These are phyloP conservation scores for Uropetala carovei DNA, from an alignment of 2,888 invertebrate species.

Conservation along the genomic window DNA sequence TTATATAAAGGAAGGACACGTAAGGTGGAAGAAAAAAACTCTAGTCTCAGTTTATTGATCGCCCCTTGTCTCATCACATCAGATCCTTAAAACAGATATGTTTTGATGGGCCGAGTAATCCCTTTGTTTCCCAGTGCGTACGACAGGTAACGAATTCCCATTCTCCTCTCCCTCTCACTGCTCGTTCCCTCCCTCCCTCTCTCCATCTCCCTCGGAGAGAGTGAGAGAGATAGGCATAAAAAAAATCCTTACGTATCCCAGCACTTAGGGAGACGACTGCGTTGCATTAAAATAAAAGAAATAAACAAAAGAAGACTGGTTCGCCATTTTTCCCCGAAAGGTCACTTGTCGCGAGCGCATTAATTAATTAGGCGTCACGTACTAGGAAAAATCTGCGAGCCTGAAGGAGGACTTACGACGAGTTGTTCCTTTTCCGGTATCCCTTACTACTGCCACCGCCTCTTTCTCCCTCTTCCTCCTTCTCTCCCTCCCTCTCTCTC, in stretches of 20 bases:
- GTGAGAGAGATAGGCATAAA: not conserved
- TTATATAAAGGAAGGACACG: not conserved
- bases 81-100: not conserved
- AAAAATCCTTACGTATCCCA: not conserved
- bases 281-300: not conserved
- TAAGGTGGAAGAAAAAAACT: not conserved
- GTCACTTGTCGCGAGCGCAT: constrained; percentile 19
- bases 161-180: not conserved
- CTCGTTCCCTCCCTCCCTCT: not conserved
- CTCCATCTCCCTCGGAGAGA: not conserved
- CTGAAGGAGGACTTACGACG: not conserved
- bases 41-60: not conserved
- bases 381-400: not conserved
- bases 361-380: constrained; percentile 25
- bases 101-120: not conserved
- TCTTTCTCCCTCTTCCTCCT: not conserved
- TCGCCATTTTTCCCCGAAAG: not conserved
- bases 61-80: constrained; percentile 26
- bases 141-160: not conserved
- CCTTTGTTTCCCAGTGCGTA: constrained; percentile 16
- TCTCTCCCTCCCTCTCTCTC: too few relatives aligned
- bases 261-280: not conserved
- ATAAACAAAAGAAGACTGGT: not conserved
- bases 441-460: not conserved
- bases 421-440: not conserved